Base-by-base conservation (phyloP, 2,888 invertebrate genomes). In the Lasiommata megera region DNA sequence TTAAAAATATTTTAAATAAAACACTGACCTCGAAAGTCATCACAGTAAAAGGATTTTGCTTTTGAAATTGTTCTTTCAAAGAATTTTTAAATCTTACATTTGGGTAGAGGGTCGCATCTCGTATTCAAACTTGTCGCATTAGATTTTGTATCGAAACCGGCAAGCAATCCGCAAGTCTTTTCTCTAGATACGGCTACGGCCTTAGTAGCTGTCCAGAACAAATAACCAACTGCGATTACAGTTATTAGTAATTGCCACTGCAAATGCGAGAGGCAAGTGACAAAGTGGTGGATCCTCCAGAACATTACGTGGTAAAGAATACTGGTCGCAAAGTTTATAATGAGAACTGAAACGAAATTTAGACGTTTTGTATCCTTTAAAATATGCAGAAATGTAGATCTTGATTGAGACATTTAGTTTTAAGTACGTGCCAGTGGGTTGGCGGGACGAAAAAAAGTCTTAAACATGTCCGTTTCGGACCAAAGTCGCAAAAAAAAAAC, bases 161-260 rank as follows among this genome's bases (percentile, higher is more conserved):
- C 8, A 12, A 37, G 17, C 6, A 36, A 29, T 1, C 16, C 44
- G 12, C 54, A 55, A 11, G 36, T 18, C 41, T 54, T 66, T 38
- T 56, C 54, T 37, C 36, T 63, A 34, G 51, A 36, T 31, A 47
- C 46, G n/a, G 59, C 43, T 16, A 41, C 41, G 40, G 43, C 68
- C 75, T 73, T 80, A 59, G 69, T 67, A 63, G 83, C 85, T 85
- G 80, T 82, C 81, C 84, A 84, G 82, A 82, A 84, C 70, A 84
- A 81, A 85, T 80, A 67, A 77, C 72, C 79, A 74, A 82, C 76
- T 76, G 76, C 79, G 72, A 79, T 79, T 76, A 82, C 68, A 73
- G 77, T 69, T 67, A 76, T 68, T 70, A 74, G 60, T 65, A 71
- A 64, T 66, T 67, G 69, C 70, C 76, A 77, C 62, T 69, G 72